Evolutionary conservation across 2,888 invertebrate species (phyloP).

Genomic region (Dioctria rufipes): DNA sequence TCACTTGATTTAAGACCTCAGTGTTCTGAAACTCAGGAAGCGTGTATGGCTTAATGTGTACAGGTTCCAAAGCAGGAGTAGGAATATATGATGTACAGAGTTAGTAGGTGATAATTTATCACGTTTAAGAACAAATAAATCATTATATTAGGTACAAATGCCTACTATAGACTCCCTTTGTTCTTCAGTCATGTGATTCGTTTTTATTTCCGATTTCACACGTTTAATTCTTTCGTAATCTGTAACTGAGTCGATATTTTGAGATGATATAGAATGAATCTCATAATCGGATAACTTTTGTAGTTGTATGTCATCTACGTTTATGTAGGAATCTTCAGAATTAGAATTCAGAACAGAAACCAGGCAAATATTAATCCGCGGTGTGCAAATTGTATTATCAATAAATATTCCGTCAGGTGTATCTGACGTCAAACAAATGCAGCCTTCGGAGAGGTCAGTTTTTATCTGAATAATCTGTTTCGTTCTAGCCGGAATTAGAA

Average conservation of each 20-base stretch:
- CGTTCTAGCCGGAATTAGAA: too few species aligned
- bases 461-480: neutral
- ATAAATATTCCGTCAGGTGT: neutral
- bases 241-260: neutral
- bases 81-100: slow-evolving; percentile 34
- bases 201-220: neutral
- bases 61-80: neutral
- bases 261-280: neutral
- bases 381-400: neutral
- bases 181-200: slow-evolving; percentile 61
- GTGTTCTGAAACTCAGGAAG: neutral
- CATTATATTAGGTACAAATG: slow-evolving; percentile 62
- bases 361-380: neutral
- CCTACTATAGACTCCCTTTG: slow-evolving; percentile 61
- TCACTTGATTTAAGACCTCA: neutral
- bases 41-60: neutral
- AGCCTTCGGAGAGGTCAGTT: neutral
- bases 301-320: neutral
- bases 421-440: neutral
- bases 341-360: neutral
- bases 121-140: slow-evolving; percentile 62
- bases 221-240: neutral
- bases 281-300: neutral
- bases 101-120: slow-evolving; percentile 64
- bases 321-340: neutral